Percentiles rank a stretch among this genome's conserved stretches.
phyloP scores from a whole-genome alignment of 1,140 invertebrate species.

The Diprion similis region DNA sequence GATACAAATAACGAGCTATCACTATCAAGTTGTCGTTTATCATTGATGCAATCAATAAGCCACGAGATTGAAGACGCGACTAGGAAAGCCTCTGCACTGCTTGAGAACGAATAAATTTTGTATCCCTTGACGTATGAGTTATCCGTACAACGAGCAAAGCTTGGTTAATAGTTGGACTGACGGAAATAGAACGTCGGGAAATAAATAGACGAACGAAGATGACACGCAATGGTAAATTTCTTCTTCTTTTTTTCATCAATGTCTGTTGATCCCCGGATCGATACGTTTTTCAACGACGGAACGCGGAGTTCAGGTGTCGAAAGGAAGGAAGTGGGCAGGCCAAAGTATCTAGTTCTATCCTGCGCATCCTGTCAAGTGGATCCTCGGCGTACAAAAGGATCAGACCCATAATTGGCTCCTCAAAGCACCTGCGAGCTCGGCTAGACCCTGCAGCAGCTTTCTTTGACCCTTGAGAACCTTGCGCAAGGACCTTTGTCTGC shows the following conservation, averaged over 20 bases:
- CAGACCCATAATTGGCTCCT: constrained; percentile 62
- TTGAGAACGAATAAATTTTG: too few species aligned
- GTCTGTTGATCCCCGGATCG: too few species aligned
- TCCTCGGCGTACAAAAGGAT: constrained; percentile 49
- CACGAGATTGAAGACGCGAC: background rate
- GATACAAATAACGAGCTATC: background rate
- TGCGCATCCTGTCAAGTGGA: constrained; percentile 62
- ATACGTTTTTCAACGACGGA: too few species aligned
- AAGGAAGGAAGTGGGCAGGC: constrained; percentile 8
- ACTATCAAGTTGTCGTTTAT: background rate
- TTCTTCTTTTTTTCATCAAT: too few species aligned
- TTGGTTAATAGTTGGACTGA: too few species aligned
- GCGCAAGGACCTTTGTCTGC: constrained; percentile 41
- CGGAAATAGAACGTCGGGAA: too few species aligned
- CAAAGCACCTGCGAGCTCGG: constrained; percentile 24
- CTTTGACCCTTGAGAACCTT: constrained; percentile 49
- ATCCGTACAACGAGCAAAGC: too few species aligned
- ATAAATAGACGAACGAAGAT: background rate
- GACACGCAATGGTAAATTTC: background rate
- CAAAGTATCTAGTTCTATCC: constrained; percentile 50
- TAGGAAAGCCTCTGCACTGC: too few species aligned
- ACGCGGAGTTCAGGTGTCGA: background rate
- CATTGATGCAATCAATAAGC: constrained; percentile 1
- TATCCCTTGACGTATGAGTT: too few species aligned
- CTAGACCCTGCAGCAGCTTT: constrained; percentile 48